Percentiles rank a stretch among this genome's conserved stretches.
Conservation (phyloP, 2,113 vertebrate species). For the Pampusana beccarii region DNA sequence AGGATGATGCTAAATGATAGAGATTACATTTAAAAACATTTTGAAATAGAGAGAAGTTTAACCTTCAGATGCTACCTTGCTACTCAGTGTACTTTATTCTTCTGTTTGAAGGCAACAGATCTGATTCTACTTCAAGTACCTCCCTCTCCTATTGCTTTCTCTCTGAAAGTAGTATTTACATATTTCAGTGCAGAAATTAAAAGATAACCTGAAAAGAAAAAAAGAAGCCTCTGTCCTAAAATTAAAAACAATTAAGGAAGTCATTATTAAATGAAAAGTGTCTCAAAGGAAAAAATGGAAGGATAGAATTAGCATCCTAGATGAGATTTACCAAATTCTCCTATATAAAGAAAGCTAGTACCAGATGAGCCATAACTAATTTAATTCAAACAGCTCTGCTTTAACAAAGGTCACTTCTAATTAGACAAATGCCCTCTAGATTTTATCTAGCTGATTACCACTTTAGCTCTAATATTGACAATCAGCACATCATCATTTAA, state of each 20-base stretch:
- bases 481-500: constrained; percentile 2
- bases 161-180: background rate
- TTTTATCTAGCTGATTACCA: background rate
- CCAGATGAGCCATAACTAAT: constrained; percentile 18
- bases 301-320: constrained; percentile 11
- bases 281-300: background rate
- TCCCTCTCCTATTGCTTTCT: background rate
- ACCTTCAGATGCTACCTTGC: background rate
- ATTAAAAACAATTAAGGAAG: background rate
- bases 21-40: background rate
- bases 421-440: constrained; percentile 31
- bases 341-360: background rate
- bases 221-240: background rate
- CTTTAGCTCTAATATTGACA: constrained; percentile 39
- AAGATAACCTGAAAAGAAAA: background rate
- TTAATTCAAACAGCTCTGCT: constrained; percentile 52
- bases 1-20: background rate
- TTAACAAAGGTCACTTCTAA: constrained; percentile 57
- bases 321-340: constrained; percentile 24
- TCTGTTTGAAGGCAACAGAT: background rate
- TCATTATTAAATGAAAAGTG: background rate
- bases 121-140: background rate
- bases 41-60: background rate
- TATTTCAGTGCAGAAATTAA: background rate
- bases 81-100: background rate